phyloP scores from a whole-genome alignment of 2,113 vertebrate genomes.

The Cettia cetti region DNA sequence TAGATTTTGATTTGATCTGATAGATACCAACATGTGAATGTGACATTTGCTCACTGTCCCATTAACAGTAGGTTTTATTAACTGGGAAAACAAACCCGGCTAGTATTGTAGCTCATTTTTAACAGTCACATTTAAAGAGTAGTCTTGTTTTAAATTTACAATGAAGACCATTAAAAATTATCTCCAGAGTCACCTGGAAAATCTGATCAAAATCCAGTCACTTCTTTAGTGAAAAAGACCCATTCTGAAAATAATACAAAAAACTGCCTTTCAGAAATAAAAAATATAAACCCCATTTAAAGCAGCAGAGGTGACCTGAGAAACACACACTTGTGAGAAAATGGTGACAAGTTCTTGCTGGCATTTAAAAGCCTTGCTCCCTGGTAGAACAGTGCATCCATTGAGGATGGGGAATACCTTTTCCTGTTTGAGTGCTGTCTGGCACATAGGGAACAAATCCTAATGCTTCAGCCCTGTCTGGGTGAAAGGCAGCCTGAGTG shows the following conservation, averaged over 20 bases:
- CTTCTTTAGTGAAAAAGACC: not conserved
- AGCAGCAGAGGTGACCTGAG: slow-evolving; percentile 22
- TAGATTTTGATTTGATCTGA: slow-evolving; percentile 58
- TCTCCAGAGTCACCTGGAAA: not conserved
- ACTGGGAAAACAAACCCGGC: not conserved
- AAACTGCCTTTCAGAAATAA: not conserved
- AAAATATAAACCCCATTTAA: not conserved
- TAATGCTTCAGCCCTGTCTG: not conserved
- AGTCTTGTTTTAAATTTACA: not conserved
- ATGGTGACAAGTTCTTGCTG: not conserved
- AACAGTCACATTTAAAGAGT: not conserved
- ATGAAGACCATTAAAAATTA: not conserved
- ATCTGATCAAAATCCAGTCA: not conserved
- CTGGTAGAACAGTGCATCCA: not conserved
- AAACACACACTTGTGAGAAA: not conserved
- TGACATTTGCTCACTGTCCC: not conserved
- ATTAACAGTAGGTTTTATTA: slow-evolving; percentile 9
- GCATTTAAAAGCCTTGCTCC: slow-evolving; percentile 35
- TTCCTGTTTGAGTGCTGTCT: slow-evolving; percentile 29
- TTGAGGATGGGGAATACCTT: not conserved
- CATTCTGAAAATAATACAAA: not conserved
- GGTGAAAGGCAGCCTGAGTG: not conserved
- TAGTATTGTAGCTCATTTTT: not conserved
- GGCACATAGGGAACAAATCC: not conserved
- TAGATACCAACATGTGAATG: slow-evolving; percentile 13